These are phyloP conservation scores for Macropodus opercularis DNA, from an alignment of 2,797 vertebrate species.

Conservation along the genomic window DNA sequence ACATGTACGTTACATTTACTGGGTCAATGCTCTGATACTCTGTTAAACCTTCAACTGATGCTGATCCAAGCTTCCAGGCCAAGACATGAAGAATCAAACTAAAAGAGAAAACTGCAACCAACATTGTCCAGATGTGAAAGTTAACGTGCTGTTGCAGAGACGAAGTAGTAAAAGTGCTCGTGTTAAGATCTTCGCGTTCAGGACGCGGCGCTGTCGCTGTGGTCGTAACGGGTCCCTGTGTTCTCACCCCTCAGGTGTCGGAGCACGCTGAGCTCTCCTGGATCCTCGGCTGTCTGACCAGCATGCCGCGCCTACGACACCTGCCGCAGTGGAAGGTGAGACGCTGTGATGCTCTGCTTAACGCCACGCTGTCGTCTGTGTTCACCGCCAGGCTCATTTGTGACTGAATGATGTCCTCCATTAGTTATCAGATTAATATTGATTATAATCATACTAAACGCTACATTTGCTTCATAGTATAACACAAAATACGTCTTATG, in stretches of 20 bases:
- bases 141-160: neutral
- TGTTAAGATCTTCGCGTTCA: too few species aligned
- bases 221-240: neutral
- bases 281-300: conserved; percentile 94
- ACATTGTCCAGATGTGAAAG: too few species aligned
- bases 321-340: conserved; percentile 97
- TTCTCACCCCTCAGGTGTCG: conserved; percentile 81
- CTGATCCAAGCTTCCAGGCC: neutral
- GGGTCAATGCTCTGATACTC: neutral
- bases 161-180: too few species aligned
- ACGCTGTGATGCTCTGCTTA: too few species aligned
- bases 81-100: neutral
- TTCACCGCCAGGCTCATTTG: too few species aligned
- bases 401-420: too few species aligned
- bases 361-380: too few species aligned
- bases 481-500: too few species aligned
- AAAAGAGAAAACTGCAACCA: neutral
- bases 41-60: neutral
- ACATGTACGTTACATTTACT: neutral
- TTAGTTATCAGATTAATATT: too few species aligned
- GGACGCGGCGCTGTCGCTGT: neutral
- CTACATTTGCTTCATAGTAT: too few species aligned
- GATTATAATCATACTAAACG: too few species aligned
- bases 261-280: conserved; percentile 92
- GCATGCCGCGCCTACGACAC: conserved; percentile 89